Percentiles rank a stretch among this genome's conserved stretches.
Conservation (phyloP, 2,797 vertebrate genomes). For the Acomys russatus region DNA sequence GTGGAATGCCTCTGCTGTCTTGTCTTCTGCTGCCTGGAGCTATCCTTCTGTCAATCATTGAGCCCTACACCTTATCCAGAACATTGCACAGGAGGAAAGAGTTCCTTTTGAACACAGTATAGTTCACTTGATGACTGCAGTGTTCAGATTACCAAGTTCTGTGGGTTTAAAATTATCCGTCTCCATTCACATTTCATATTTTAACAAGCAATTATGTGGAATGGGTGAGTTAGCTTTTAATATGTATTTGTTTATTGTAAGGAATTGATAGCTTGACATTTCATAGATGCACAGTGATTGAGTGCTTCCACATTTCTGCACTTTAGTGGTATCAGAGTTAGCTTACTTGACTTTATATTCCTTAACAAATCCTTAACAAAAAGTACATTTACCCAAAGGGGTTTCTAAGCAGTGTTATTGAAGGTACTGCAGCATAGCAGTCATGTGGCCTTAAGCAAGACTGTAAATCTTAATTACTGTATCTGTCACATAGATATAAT, state of each 20-base stretch:
- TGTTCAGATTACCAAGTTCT: background rate
- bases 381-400: background rate
- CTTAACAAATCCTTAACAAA: conserved; percentile 2
- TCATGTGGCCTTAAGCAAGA: background rate
- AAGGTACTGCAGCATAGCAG: background rate
- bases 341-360: background rate
- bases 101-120: background rate
- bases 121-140: background rate
- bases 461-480: conserved; percentile 38
- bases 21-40: background rate
- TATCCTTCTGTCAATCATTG: background rate
- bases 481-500: background rate
- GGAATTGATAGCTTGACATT: background rate
- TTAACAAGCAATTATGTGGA: background rate
- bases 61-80: background rate
- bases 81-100: background rate
- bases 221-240: background rate
- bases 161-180: background rate
- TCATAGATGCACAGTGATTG: background rate
- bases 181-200: background rate
- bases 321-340: background rate
- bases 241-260: background rate
- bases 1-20: background rate
- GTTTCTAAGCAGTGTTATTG: background rate
- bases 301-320: background rate